These are phyloP conservation scores for Ophion slaviceki DNA, from an alignment of 2,888 invertebrate species.

Conservation along the genomic window DNA sequence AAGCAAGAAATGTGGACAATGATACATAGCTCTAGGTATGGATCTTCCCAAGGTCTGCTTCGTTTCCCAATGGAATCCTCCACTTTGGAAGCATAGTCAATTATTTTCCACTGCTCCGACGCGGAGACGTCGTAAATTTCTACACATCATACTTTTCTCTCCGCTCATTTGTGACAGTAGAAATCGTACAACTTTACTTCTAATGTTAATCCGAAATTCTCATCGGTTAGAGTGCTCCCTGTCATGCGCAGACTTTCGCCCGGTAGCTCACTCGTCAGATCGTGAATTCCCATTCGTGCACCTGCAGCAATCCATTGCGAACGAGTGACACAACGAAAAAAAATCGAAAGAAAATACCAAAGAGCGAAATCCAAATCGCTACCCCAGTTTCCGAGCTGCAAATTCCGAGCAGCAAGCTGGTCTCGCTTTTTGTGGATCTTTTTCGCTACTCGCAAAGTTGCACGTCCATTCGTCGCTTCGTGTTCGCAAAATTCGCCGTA, in stretches of 20 bases:
- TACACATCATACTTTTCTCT: not conserved
- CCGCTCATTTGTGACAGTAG: not conserved
- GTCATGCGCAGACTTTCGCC: constrained; percentile 33
- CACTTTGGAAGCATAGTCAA: no score
- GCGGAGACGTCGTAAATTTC: no score
- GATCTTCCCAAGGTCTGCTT: no score
- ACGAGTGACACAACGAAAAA: constrained; percentile 47
- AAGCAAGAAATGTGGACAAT: no score
- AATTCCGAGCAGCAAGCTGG: constrained; percentile 24
- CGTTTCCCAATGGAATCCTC: no score
- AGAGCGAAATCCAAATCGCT: not conserved
- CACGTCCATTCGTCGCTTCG: constrained; percentile 9
- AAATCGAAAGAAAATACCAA: not conserved
- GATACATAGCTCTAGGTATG: no score
- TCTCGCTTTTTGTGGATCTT: constrained; percentile 8
- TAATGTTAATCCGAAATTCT: not conserved
- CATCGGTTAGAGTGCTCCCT: not conserved
- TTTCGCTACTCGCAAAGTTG: constrained; percentile 24
- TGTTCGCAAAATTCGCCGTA: not conserved
- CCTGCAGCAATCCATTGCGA: constrained; percentile 56
- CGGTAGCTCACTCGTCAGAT: constrained; percentile 59
- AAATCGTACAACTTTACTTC: not conserved
- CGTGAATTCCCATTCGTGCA: constrained; percentile 74
- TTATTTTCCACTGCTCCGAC: no score
- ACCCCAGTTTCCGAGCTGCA: constrained; percentile 9